Conservation (phyloP, 2,113 vertebrate species). For the Chrysochloris asiatica region DNA sequence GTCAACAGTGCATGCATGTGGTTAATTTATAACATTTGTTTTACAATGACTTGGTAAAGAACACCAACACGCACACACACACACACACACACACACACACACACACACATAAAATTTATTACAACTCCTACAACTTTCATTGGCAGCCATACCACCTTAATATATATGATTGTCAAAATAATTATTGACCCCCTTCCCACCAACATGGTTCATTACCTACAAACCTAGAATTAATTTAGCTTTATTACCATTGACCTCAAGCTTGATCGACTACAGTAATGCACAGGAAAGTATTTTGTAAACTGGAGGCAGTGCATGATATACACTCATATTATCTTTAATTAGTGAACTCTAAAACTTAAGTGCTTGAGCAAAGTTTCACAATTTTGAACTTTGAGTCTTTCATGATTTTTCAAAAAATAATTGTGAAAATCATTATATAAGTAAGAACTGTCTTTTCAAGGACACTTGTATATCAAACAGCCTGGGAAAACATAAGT, state of each 20-base stretch:
- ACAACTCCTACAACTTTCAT: background rate
- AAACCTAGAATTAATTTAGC: constrained; percentile 43
- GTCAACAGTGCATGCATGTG: background rate
- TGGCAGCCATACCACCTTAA: background rate
- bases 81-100: background rate
- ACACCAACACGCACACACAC: background rate
- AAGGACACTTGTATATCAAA: background rate
- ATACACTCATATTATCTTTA: background rate
- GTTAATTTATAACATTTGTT: constrained; percentile 44
- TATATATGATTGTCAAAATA: background rate
- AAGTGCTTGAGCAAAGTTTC: background rate
- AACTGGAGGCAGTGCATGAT: background rate
- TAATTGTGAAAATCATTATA: background rate
- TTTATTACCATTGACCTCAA: constrained; percentile 4
- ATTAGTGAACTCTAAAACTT: constrained; percentile 8
- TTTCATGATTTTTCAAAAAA: background rate
- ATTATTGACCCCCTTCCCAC: background rate
- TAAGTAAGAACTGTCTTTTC: background rate
- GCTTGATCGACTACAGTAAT: constrained; percentile 28
- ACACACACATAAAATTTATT: background rate
- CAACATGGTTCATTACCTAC: constrained; percentile 26
- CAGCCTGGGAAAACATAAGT: background rate
- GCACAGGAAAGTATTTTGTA: background rate
- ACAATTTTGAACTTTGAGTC: background rate
- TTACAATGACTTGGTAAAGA: background rate